Conservation (phyloP, 2,888 invertebrate genomes). For the Busseola fusca region DNA sequence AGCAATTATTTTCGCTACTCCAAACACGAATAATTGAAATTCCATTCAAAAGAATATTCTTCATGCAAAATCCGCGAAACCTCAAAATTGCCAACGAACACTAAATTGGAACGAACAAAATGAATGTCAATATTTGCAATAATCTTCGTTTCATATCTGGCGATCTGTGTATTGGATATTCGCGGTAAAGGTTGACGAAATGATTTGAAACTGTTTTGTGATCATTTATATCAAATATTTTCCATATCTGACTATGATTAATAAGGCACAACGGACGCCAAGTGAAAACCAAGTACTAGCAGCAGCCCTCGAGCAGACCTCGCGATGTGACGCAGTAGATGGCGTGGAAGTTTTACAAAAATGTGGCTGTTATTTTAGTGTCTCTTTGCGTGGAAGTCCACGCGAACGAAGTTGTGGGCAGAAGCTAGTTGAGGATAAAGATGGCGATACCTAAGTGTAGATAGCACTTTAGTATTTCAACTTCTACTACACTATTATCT, state of each 20-base stretch:
- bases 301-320: not conserved
- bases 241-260: too few relatives aligned
- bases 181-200: too few relatives aligned
- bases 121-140: slow-evolving; percentile 30
- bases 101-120: slow-evolving; percentile 19
- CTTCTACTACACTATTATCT: not conserved
- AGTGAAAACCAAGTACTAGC: not conserved
- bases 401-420: too few relatives aligned
- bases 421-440: not conserved
- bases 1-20: not conserved
- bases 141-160: slow-evolving; percentile 8
- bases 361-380: not conserved
- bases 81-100: slow-evolving; percentile 23
- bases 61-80: not conserved
- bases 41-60: slow-evolving; percentile 10
- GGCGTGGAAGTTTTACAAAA: not conserved
- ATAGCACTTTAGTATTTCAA: not conserved
- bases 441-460: not conserved
- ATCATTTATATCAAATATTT: not conserved
- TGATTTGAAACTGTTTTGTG: not conserved
- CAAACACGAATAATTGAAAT: slow-evolving; percentile 9
- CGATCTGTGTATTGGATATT: not conserved
- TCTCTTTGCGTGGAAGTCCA: too few relatives aligned
- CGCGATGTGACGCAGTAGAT: not conserved
- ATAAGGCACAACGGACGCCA: not conserved